Evolutionary conservation across 1,140 invertebrate species (phyloP).

Genomic region (Bombus sibiricus): DNA sequence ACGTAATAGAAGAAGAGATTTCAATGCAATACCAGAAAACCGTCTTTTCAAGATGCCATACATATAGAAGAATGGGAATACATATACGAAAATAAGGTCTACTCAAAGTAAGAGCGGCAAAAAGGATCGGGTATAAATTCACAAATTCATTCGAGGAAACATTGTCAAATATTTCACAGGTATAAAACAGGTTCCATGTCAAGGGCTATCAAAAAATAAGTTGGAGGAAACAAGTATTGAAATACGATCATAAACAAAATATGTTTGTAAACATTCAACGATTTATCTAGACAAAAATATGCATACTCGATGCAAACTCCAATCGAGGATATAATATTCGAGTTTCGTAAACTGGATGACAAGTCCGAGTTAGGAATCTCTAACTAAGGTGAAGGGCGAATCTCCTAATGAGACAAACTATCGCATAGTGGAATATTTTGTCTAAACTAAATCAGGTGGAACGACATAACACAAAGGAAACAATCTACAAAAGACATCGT

Average conservation of each 20-base stretch:
- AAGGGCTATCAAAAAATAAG: neutral
- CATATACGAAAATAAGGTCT: neutral
- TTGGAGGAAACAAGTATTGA: neutral
- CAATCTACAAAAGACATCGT: slow-evolving; percentile 17
- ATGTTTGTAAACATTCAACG: neutral
- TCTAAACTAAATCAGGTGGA: neutral
- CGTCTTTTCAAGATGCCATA: neutral
- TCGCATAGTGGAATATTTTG: neutral
- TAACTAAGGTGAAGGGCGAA: neutral
- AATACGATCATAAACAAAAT: neutral
- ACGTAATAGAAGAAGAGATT: neutral
- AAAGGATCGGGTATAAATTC: neutral
- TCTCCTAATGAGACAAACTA: slow-evolving; percentile 23
- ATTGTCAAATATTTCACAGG: too few species aligned
- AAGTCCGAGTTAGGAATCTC: neutral
- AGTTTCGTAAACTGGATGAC: neutral
- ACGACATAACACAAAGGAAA: neutral
- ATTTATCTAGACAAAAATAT: neutral
- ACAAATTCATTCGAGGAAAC: neutral
- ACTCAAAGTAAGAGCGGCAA: too few species aligned
- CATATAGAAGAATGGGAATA: neutral
- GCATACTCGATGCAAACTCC: neutral
- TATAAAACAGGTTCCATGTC: too few species aligned
- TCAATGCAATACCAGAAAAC: neutral
- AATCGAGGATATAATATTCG: neutral